Evolutionary conservation across 2,113 vertebrate genomes (phyloP).

Genomic region (Pelusios castaneus): DNA sequence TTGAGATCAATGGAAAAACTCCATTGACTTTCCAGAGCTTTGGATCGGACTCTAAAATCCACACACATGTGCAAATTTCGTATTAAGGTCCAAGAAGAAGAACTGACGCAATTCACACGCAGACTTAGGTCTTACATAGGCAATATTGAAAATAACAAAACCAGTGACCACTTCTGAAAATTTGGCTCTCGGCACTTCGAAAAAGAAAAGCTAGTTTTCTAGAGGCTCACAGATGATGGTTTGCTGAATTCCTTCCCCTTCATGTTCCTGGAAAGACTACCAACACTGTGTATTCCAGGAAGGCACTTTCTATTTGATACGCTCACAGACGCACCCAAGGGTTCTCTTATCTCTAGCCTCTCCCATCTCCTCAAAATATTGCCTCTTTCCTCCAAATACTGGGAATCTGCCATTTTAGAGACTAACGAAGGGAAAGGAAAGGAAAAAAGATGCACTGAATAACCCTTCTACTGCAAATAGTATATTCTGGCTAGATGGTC

Average conservation of each 20-base stretch:
- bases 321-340: neutral
- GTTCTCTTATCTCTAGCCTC: neutral
- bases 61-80: neutral
- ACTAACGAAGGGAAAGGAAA: neutral
- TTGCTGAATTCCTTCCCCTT: neutral
- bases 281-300: neutral
- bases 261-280: neutral
- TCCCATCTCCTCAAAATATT: too few relatives aligned
- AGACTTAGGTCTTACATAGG: neutral
- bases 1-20: neutral
- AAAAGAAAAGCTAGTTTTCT: neutral
- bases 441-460: too few relatives aligned
- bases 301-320: neutral
- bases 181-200: neutral
- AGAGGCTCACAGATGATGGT: neutral
- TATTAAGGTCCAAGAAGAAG: neutral
- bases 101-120: neutral
- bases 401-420: neutral
- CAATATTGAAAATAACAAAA: neutral
- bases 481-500: neutral
- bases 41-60: neutral
- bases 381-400: too few relatives aligned
- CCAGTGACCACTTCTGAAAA: neutral
- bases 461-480: too few relatives aligned
- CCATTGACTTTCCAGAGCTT: neutral